These are phyloP conservation scores for Phataginus tetradactyla DNA, from an alignment of 2,797 vertebrate genomes.

Conservation along the genomic window DNA sequence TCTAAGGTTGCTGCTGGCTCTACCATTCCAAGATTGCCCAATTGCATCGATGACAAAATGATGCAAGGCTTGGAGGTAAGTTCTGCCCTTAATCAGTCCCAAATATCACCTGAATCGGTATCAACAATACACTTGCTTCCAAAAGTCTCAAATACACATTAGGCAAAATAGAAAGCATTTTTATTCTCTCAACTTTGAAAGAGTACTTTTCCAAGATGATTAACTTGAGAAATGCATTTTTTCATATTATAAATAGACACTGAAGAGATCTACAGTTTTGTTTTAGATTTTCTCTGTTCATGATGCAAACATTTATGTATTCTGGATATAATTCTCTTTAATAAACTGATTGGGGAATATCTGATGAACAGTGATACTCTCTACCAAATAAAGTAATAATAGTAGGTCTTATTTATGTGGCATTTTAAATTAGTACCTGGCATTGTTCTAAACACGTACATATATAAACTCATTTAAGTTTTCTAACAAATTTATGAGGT, in stretches of 20 bases:
- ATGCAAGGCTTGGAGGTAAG: background rate
- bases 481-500: background rate
- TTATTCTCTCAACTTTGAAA: background rate
- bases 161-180: background rate
- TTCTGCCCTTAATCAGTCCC: background rate
- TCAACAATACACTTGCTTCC: background rate
- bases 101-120: background rate
- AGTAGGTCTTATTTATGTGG: background rate
- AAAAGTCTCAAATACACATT: background rate
- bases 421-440: background rate
- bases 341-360: background rate
- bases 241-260: background rate
- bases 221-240: slow-evolving; percentile 30
- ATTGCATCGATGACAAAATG: background rate
- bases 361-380: background rate
- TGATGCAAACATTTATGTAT: background rate
- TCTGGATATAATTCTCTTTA: background rate
- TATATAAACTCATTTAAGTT: slow-evolving; percentile 3
- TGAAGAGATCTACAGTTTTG: background rate
- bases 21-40: background rate
- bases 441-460: background rate
- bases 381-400: background rate
- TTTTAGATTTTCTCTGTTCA: background rate
- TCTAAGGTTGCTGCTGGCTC: background rate
- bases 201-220: background rate